Percentiles rank a stretch among this genome's conserved stretches.
These are phyloP conservation scores for Pseudococcus longispinus DNA, from an alignment of 2,888 invertebrate species.

Conservation along the genomic window DNA sequence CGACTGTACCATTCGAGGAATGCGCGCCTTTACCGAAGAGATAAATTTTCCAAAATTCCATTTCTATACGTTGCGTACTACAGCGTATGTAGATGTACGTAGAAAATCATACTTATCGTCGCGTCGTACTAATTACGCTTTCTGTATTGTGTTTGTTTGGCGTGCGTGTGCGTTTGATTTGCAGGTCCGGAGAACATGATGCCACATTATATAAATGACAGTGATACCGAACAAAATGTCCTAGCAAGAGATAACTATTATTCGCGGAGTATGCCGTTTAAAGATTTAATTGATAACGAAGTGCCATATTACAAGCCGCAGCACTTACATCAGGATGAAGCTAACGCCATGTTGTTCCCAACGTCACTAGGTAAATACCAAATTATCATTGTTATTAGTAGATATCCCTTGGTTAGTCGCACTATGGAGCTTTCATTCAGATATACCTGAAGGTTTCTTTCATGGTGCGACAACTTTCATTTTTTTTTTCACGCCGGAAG, in stretches of 20 bases:
- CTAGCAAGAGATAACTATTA: constrained; percentile 24
- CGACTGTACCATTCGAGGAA: neutral
- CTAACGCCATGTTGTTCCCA: constrained; percentile 40
- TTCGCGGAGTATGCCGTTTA: constrained; percentile 33
- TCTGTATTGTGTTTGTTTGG: neutral
- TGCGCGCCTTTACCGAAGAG: neutral
- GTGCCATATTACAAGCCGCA: constrained; percentile 40
- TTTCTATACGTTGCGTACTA: neutral
- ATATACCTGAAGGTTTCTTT: no score
- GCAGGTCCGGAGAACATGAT: constrained; percentile 25
- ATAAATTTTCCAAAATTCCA: constrained; percentile 18
- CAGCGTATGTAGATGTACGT: neutral
- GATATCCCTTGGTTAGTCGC: no score
- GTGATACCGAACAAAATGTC: constrained; percentile 40
- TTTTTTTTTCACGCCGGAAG: no score
- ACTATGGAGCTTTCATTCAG: no score
- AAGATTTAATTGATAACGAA: constrained; percentile 45
- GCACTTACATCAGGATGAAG: neutral
- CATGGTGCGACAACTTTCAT: no score
- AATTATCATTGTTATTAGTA: neutral
- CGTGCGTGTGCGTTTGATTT: neutral
- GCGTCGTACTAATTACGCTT: neutral
- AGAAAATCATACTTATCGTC: neutral
- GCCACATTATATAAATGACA: constrained; percentile 29
- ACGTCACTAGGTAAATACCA: constrained; percentile 47